Evolutionary conservation across 2,797 vertebrate species (phyloP), one percentile per base, ranked within the genome.

Genomic region (Garrulus glandarius): DNA sequence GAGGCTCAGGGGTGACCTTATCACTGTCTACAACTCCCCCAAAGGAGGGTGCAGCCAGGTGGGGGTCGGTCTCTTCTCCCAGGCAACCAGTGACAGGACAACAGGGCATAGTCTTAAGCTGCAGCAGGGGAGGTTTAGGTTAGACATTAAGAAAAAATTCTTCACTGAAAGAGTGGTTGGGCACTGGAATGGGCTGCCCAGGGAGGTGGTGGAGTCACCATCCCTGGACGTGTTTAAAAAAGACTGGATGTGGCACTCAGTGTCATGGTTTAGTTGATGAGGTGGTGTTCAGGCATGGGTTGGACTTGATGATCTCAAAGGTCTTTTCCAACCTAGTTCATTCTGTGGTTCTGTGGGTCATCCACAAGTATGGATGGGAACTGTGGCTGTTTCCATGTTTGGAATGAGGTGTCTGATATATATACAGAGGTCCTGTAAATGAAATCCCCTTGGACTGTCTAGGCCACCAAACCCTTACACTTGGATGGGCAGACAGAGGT

Each of bases 111-210:
- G 17, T 36, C 36, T 22, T 22, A 65, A 27, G 26, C 14, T 57
- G 32, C 22, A 32, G 8, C 11, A 41, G 26, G 11, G 15, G 21
- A 65, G 36, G 18, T 49, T 49, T 49, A 49, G 13, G 14, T 56
- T 41, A 56, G 43, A 74, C 5, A 8, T 57, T 36, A 57, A 12
- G 26, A 50, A 50, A 65, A 43, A 27, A 12, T 5, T 43, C 9
- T 50, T 84, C 52, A 32, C 26, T 74, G 30, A 18, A 57, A 36
- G 36, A 84, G 21, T 32, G 21, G 22, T 26, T 34, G 7, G 10
- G 32, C 52, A 27, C 10, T 27, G 18, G 26, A 57, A 41, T 50
- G 0, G 0, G 36, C 52, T 67, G 36, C 36, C 1, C 1, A 18
- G 21, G 21, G 7, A 57, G 36, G 14, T 43, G 52, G 14, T 75